Evolutionary conservation across 2,113 vertebrate species (phyloP).

Genomic region (Malaclemys terrapin): DNA sequence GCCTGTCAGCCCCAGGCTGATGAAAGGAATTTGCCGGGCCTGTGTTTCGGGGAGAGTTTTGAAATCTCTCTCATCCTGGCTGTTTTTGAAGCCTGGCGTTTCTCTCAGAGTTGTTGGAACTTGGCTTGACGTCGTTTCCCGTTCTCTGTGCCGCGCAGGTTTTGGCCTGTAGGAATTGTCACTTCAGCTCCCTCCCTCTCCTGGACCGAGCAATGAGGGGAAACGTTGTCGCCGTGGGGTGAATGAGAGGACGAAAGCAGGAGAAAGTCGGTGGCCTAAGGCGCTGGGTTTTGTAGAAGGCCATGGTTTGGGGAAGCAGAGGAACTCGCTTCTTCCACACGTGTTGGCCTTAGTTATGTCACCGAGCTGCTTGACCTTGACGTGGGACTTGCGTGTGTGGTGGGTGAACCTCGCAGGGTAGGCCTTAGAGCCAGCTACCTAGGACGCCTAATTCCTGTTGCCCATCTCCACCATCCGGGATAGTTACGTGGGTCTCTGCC

Average conservation of each 20-base stretch:
- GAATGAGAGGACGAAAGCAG: not conserved
- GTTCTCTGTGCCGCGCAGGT: fast-evolving
- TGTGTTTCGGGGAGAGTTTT: not conserved
- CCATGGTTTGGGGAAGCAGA: not conserved
- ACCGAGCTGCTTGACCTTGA: not conserved
- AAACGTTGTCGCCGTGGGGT: fast-evolving
- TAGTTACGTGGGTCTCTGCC: too few relatives aligned
- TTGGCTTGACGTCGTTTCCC: not conserved
- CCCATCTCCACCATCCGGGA: too few relatives aligned
- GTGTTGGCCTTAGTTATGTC: not conserved
- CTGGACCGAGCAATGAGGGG: not conserved
- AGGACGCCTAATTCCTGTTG: not conserved
- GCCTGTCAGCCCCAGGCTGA: conserved; percentile 48
- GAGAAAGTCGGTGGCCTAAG: not conserved
- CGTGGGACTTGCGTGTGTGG: not conserved
- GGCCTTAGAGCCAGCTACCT: not conserved
- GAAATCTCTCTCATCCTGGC: not conserved
- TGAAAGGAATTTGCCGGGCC: conserved; percentile 16
- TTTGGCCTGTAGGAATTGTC: fast-evolving
- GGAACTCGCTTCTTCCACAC: not conserved
- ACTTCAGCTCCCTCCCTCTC: not conserved
- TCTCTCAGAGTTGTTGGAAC: fast-evolving
- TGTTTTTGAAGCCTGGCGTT: not conserved
- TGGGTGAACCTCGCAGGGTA: not conserved
- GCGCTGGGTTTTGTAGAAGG: not conserved